Evolutionary conservation across 2,797 vertebrate genomes (phyloP), one percentile per base, ranked within the genome.

Genomic region (Champsocephalus gunnari): DNA sequence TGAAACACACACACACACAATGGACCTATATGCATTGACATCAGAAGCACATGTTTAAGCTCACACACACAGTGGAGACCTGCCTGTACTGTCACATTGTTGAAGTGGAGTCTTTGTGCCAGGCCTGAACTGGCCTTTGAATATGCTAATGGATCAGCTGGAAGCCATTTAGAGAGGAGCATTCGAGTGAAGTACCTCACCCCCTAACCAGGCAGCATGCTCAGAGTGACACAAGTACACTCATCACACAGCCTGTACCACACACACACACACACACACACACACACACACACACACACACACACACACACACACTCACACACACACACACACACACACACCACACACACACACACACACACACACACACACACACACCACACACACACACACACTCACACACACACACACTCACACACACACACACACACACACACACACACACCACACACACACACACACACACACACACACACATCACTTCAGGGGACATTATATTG

Each of bases 81-180:
- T 65, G 56, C 55, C 58, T 65, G 71, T 62, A 45, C 32, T 19
- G 60, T 72, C 55, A 79, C 64, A 59, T 34, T 79, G 68, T 71
- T 74, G 17, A 47, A 84, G 74, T 66, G 58, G 59, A 53, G 77
- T 80, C 65, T 84, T 38, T 28, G 34, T 79, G 75, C 73, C 56
- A 49, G 62, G n/a, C 67, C 76, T 79, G 82, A 91, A 91, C 86
- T 85, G 81, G 77, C 73, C 71, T 87, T 81, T 85, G 75, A 84
- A 85, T 80, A 90, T 86, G 88, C 54, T 75, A 87, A 92, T 87
- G 70, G 66, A 76, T 89, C 71, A 79, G 71, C 80, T 87, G 71
- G 65, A 84, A 59, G 81, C 76, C 74, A 82, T 91, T 89, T 78
- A 62, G 74, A 84, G 62, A 77, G 78, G 79, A 72, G 61, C 76